Percentiles rank a stretch among this genome's conserved stretches.
Evolutionary conservation across 2,888 invertebrate species (phyloP).

Genomic region (Drosophila histrio): DNA sequence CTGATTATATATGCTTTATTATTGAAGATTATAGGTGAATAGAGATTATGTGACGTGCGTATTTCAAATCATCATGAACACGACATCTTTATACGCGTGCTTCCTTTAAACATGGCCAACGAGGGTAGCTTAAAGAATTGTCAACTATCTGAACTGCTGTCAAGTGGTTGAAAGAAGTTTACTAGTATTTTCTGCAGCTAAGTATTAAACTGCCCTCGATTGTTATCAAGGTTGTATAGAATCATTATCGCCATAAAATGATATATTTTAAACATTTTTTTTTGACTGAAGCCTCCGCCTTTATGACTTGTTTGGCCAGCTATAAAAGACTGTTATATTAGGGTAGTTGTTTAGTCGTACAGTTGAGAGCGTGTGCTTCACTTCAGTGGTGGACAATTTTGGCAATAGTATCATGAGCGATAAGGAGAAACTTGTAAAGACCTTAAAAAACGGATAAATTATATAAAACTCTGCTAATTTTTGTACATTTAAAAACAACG

Average conservation of each 20-base stretch:
- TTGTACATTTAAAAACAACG: not conserved
- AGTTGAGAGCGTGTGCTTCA: constrained; percentile 11
- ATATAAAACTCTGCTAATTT: not conserved
- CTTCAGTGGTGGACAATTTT: not conserved
- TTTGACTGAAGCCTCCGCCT: constrained; percentile 23
- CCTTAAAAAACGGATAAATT: not conserved
- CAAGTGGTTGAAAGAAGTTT: not conserved
- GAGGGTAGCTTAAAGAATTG: constrained; percentile 1
- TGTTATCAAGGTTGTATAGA: constrained; percentile 16
- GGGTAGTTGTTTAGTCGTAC: constrained; percentile 2
- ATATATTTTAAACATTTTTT: constrained; percentile 29
- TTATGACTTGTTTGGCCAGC: constrained; percentile 1
- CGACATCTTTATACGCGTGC: constrained; percentile 3
- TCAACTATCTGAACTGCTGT: not conserved
- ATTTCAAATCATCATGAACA: constrained; percentile 10
- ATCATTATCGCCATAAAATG: constrained; percentile 21
- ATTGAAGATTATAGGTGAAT: constrained; percentile 10
- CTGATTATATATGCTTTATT: constrained; percentile 24
- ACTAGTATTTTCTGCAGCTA: not conserved
- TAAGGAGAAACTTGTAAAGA: constrained; percentile 48
- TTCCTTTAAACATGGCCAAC: constrained; percentile 13
- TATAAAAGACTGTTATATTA: constrained; percentile 16
- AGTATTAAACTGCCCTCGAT: constrained; percentile 8
- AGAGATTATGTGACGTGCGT: not conserved
- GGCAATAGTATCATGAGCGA: constrained; percentile 37